Conservation (phyloP, 2,113 vertebrate species). For the Oryzias woworae region DNA sequence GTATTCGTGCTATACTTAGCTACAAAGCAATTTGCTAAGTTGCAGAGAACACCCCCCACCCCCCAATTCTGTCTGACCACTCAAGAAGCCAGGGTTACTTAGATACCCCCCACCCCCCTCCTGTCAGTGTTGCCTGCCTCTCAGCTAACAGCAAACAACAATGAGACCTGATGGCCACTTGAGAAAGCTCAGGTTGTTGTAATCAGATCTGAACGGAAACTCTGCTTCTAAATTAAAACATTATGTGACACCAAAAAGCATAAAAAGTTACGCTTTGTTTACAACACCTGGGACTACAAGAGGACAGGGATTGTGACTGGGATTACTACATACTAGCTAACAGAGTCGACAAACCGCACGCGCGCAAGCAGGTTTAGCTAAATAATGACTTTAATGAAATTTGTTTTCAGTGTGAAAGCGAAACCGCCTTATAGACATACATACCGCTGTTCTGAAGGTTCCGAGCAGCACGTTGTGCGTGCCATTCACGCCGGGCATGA, state of each 20-base stretch:
- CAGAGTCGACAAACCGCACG: too few relatives aligned
- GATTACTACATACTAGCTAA: too few relatives aligned
- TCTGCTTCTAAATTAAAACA: constrained; percentile 8
- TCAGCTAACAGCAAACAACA: constrained; percentile 50
- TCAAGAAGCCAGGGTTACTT: constrained; percentile 62
- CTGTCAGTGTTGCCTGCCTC: constrained; percentile 40
- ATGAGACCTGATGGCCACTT: constrained; percentile 31
- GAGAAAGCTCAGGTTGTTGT: constrained; percentile 27
- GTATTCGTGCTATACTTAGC: constrained; percentile 68
- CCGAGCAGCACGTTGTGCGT: constrained; percentile 7
- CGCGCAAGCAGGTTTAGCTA: too few relatives aligned
- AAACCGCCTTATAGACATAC: constrained; percentile 17
- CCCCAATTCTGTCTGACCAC: constrained; percentile 54
- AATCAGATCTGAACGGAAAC: constrained; percentile 32
- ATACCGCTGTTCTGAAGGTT: constrained; percentile 43
- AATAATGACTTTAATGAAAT: too few relatives aligned
- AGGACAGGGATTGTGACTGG: too few relatives aligned
- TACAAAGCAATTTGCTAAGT: constrained; percentile 59
- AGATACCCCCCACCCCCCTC: constrained; percentile 36
- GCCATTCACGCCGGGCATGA: constrained; percentile 1
- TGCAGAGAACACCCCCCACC: constrained; percentile 23
- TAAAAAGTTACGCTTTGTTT: too few relatives aligned
- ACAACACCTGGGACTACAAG: too few relatives aligned
- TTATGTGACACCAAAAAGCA: neutral
- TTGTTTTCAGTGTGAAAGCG: too few relatives aligned